Evolutionary conservation across 1,140 invertebrate species (phyloP), one percentile per base, ranked within the genome.

Genomic region (Brachionus koreanus): DNA sequence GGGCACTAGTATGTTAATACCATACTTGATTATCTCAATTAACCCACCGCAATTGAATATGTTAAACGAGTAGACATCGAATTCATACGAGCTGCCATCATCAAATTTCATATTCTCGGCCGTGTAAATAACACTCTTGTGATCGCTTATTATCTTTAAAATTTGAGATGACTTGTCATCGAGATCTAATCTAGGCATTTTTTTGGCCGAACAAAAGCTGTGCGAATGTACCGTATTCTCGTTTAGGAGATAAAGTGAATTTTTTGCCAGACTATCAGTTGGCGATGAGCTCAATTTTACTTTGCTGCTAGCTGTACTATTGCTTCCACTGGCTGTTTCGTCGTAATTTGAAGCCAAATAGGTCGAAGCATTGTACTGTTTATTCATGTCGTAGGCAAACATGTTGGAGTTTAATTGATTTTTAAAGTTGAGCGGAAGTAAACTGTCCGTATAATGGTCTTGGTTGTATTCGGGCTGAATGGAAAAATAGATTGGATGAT

Each of bases 401-500:
- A 72, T 77, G 19, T 77, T 77, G 19, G 46, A 33, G 12, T 77
- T 77, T 61, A 19, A 43, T 10, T 77, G 23, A 37, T 61, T 77
- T 13, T 5, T 75, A 19, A 57, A 57, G n/a, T 57, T 57, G 3
- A 75, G 37, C 23, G 52, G 75, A 43, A 77, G 35, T 16, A 61
- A 25, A 61, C 43, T 77, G 7, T 77, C 75, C 75, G 52, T 77
- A 12, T 33, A 77, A 3, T 35, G 25, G n/a, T 77, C 75, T 57
- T 77, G 46, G 16, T 46, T 49, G n/a, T 37, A 52, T 3, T 77
- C 75, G 4, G 75, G 13, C 16, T 77, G 75, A 49, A 77, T 39
- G n/a, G 75, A 77, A 52, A 37, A 77, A 52, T 77, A 77, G 12
- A 77, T 77, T 12, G 75, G 75, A 77, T 77, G 46, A 35, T 37